Conservation (phyloP, 2,113 vertebrate species). For the Sinocyclocheilus rhinocerous region DNA sequence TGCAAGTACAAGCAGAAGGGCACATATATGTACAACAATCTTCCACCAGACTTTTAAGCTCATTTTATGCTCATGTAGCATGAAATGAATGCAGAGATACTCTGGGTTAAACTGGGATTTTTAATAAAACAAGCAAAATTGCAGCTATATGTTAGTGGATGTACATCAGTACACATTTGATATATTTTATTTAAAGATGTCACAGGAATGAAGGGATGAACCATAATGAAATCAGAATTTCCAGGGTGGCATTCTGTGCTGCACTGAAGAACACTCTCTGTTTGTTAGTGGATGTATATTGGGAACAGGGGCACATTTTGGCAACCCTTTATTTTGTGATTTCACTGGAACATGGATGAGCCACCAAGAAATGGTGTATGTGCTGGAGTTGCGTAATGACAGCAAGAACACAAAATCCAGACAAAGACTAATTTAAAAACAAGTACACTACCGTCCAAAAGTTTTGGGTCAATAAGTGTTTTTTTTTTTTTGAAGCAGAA, state of each 20-base stretch:
- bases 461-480: neutral
- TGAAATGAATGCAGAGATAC: neutral
- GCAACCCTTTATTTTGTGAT: neutral
- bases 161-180: neutral
- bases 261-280: neutral
- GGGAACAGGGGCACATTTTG: neutral
- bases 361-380: neutral
- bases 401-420: neutral
- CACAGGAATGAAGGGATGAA: neutral
- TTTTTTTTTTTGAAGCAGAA: too few relatives aligned
- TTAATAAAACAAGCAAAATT: neutral
- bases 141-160: neutral
- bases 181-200: neutral
- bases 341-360: neutral
- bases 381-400: neutral
- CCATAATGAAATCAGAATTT: neutral
- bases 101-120: neutral
- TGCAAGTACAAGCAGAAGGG: constrained; percentile 7
- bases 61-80: neutral
- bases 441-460: neutral
- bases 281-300: neutral
- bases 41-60: neutral
- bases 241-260: neutral
- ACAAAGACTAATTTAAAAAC: neutral
- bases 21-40: neutral